A percentile compares a stretch with the other conserved stretches of the same genome.
These are phyloP conservation scores for Dioctria rufipes DNA, from an alignment of 2,888 invertebrate genomes.

Conservation along the genomic window DNA sequence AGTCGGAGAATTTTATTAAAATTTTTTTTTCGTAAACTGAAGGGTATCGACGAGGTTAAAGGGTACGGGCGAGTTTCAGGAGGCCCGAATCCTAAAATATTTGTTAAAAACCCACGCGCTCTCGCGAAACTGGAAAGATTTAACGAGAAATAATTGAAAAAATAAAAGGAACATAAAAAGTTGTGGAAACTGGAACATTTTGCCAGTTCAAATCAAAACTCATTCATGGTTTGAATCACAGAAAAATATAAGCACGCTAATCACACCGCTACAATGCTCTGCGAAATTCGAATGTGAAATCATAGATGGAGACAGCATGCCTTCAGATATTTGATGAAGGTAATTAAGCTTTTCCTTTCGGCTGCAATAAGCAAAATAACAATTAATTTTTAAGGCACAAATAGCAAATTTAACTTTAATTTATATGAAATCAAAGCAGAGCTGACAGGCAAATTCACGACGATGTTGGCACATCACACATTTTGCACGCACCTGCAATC, in stretches of 20 bases:
- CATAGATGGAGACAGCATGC: slow-evolving; percentile 73
- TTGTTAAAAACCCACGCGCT: too few relatives aligned
- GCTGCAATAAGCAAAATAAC: slow-evolving; percentile 67
- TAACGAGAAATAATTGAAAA: too few relatives aligned
- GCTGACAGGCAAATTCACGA: not conserved
- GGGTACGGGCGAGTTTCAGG: too few relatives aligned
- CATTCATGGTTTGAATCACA: slow-evolving; percentile 72
- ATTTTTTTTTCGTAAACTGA: too few relatives aligned
- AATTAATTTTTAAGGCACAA: not conserved
- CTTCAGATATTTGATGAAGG: slow-evolving; percentile 82
- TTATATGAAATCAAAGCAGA: not conserved
- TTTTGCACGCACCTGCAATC: slow-evolving; percentile 69
- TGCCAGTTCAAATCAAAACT: too few relatives aligned
- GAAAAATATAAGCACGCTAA: slow-evolving; percentile 79
- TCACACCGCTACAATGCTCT: slow-evolving; percentile 78
- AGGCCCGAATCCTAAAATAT: too few relatives aligned
- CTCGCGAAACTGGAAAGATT: too few relatives aligned
- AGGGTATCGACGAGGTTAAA: too few relatives aligned
- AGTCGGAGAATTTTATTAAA: too few relatives aligned
- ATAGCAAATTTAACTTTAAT: not conserved
- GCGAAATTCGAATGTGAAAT: slow-evolving; percentile 75
- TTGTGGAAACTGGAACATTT: too few relatives aligned
- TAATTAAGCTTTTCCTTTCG: slow-evolving; percentile 84
- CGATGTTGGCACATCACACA: not conserved
- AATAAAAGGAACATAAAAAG: too few relatives aligned